phyloP scores from a whole-genome alignment of 37 sponge, comb jelly and placozoan genomes.

The Aphrocallistes beatrix region DNA sequence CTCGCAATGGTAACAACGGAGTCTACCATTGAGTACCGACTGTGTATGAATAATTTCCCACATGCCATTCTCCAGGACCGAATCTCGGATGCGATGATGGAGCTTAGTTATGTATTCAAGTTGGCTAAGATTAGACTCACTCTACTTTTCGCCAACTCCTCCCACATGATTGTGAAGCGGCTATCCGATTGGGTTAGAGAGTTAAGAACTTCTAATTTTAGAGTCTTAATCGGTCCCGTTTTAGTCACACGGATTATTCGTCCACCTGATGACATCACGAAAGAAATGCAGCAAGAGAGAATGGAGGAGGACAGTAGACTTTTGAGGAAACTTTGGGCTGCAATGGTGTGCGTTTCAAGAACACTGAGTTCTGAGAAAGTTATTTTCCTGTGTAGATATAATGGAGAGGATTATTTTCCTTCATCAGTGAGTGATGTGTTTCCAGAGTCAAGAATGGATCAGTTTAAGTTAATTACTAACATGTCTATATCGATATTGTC shows the following conservation, averaged over 20 bases:
- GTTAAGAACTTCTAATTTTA: neutral
- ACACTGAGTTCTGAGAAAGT: neutral
- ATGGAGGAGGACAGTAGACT: neutral
- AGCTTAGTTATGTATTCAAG: neutral
- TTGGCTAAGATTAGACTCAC: neutral
- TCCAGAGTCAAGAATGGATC: neutral
- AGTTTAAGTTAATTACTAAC: neutral
- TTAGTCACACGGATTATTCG: neutral
- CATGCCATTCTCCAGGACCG: neutral
- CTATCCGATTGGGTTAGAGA: neutral
- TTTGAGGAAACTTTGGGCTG: neutral
- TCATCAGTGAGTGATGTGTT: neutral
- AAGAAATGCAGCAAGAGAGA: neutral
- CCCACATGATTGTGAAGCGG: conserved; percentile 7
- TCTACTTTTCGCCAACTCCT: neutral
- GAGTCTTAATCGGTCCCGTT: neutral
- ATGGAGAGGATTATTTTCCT: neutral
- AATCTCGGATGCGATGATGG: neutral
- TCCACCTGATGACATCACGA: neutral
- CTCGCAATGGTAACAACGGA: neutral
- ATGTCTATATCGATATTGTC: neutral
- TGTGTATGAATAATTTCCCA: neutral
- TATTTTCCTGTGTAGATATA: neutral
- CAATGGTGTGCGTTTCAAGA: neutral
- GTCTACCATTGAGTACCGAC: neutral